Percentiles rank a stretch among this genome's conserved stretches.
Evolutionary conservation across 2,888 invertebrate species (phyloP).

Genomic region (Dasypogon diadema): DNA sequence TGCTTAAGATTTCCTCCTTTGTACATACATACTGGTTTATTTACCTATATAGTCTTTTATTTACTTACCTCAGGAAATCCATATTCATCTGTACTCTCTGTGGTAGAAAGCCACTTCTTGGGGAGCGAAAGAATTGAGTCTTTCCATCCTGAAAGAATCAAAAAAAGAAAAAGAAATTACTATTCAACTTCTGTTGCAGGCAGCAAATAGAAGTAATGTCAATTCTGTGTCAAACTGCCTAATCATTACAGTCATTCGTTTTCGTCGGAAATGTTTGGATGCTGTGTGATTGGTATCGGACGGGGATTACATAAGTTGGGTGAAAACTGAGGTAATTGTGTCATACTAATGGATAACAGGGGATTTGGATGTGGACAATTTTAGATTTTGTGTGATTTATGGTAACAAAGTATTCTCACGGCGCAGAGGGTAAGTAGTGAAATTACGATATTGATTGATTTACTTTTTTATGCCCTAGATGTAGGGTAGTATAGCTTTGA

Average conservation of each 20-base stretch:
- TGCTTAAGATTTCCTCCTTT: constrained; percentile 1
- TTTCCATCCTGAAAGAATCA: constrained; percentile 76
- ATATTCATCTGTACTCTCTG: constrained; percentile 67
- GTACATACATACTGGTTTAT: not conserved
- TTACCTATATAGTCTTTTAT: not conserved
- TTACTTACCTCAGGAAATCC: constrained; percentile 69
- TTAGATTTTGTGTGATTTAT: not conserved
- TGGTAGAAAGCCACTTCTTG: constrained; percentile 76
- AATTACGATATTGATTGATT: too few species aligned
- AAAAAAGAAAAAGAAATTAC: constrained; percentile 43
- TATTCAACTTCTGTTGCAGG: not conserved
- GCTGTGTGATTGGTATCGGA: constrained; percentile 1
- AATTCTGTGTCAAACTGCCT: constrained; percentile 5
- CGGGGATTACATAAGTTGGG: constrained; percentile 1
- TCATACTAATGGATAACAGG: constrained; percentile 29
- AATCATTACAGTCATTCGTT: constrained; percentile 27
- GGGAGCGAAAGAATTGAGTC: constrained; percentile 79
- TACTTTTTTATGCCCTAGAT: too few species aligned
- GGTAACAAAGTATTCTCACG: not conserved
- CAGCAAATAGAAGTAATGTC: not conserved
- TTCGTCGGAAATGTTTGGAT: not conserved
- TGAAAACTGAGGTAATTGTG: constrained; percentile 25
- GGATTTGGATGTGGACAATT: constrained; percentile 29
- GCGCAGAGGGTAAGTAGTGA: too few species aligned
- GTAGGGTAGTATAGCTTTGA: too few species aligned